Evolutionary conservation across 2,888 invertebrate genomes (phyloP).

Genomic region (Agrochola circellaris): DNA sequence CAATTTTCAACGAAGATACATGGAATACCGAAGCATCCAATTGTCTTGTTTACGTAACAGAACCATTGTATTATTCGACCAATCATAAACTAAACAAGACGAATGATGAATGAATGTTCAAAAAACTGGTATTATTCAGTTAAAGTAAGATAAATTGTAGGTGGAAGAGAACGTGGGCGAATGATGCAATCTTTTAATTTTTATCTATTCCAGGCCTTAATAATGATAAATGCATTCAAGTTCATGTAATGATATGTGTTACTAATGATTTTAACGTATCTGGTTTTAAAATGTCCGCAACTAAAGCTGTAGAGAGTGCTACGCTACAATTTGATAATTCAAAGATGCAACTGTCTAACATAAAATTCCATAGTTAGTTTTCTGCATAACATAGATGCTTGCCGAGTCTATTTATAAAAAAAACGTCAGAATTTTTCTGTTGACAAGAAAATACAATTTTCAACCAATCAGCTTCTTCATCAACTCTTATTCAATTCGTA

Average conservation of each 20-base stretch:
- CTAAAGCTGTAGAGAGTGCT: background rate
- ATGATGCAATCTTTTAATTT: conserved; percentile 64
- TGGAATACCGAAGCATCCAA: conserved; percentile 19
- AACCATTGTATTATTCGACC: conserved; percentile 37
- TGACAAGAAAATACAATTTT: background rate
- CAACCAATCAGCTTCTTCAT: conserved; percentile 23
- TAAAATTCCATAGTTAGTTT: background rate
- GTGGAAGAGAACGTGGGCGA: conserved; percentile 46
- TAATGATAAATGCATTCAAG: conserved; percentile 60
- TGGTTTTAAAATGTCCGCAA: conserved; percentile 7
- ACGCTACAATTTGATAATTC: conserved; percentile 4
- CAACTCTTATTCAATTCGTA: conserved; percentile 40
- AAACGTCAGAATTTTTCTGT: background rate
- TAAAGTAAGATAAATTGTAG: conserved; percentile 62
- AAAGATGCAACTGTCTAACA: background rate
- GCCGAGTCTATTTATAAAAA: background rate
- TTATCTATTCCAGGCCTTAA: conserved; percentile 57
- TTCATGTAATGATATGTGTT: conserved; percentile 15
- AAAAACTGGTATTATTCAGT: conserved; percentile 62
- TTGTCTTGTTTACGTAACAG: conserved; percentile 36
- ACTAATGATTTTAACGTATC: conserved; percentile 37
- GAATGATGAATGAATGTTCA: conserved; percentile 53
- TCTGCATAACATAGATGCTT: no score
- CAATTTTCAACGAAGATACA: conserved; percentile 25
- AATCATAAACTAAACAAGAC: conserved; percentile 45